Conservation (phyloP, 2,888 invertebrate species). For the Drosophila prolongata region DNA sequence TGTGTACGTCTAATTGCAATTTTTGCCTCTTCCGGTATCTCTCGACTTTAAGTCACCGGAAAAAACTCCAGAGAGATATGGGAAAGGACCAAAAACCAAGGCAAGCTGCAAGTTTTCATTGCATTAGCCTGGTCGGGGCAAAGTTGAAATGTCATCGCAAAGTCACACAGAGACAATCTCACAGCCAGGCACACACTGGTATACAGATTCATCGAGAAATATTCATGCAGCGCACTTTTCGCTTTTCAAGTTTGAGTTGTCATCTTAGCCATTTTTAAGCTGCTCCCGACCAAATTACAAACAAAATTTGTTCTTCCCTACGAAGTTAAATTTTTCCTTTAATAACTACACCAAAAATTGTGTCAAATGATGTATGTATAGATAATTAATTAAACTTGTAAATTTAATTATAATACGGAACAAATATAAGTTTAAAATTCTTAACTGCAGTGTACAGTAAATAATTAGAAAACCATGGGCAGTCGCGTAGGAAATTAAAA, state of each 20-base stretch:
- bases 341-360: no score
- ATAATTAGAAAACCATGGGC: no score
- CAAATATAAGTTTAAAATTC: no score
- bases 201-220: constrained; percentile 37
- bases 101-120: constrained; percentile 44
- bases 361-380: no score
- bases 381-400: no score
- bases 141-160: constrained; percentile 51
- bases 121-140: constrained; percentile 37
- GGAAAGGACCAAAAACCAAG: constrained; percentile 10
- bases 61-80: neutral
- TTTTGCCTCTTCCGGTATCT: constrained; percentile 8
- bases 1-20: constrained; percentile 26
- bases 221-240: constrained; percentile 22
- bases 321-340: no score
- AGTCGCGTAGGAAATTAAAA: no score
- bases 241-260: constrained; percentile 3
- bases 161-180: constrained; percentile 44
- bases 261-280: neutral
- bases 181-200: constrained; percentile 10
- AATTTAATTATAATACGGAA: no score
- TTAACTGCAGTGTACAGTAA: no score
- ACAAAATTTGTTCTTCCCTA: no score
- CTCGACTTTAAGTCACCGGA: constrained; percentile 19
- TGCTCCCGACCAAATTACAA: no score